These are phyloP conservation scores for Omphaloscelis lunosa DNA, from an alignment of 2,888 invertebrate genomes.

Conservation along the genomic window DNA sequence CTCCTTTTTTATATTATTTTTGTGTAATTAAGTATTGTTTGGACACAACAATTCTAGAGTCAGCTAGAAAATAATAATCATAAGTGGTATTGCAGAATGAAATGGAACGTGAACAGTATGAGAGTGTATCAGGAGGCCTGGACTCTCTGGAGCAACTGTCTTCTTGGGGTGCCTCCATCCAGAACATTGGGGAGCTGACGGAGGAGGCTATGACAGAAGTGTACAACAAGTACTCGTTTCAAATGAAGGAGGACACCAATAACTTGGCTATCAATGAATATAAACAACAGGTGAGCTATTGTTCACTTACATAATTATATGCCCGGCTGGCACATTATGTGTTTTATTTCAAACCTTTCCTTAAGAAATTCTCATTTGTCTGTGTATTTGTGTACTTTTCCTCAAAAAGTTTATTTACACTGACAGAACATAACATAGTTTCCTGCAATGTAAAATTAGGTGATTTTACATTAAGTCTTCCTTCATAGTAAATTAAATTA, in stretches of 20 bases:
- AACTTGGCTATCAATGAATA: slow-evolving; percentile 83
- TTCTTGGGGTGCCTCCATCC: slow-evolving; percentile 72
- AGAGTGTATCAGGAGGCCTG: slow-evolving; percentile 78
- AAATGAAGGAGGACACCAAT: slow-evolving; percentile 81
- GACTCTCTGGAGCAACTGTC: slow-evolving; percentile 84
- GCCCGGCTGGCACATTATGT: neutral
- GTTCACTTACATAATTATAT: neutral
- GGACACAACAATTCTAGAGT: neutral
- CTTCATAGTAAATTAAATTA: no score
- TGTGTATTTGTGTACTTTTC: neutral
- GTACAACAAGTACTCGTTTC: slow-evolving; percentile 86
- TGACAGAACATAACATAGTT: neutral
- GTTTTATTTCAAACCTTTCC: neutral
- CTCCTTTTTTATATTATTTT: neutral
- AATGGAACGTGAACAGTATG: slow-evolving; percentile 73
- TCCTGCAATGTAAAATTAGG: neutral
- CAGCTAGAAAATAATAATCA: slow-evolving; percentile 6
- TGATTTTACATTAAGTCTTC: neutral
- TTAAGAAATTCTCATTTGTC: neutral
- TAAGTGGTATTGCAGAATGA: slow-evolving; percentile 75
- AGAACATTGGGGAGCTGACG: slow-evolving; percentile 77
- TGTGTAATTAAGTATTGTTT: no score
- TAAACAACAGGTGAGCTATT: slow-evolving; percentile 76
- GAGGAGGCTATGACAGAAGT: slow-evolving; percentile 85
- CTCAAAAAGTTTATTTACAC: neutral